Percentiles rank a stretch among this genome's conserved stretches.
Evolutionary conservation across 2,797 vertebrate species (phyloP).

Genomic region (Naso thynnoides): DNA sequence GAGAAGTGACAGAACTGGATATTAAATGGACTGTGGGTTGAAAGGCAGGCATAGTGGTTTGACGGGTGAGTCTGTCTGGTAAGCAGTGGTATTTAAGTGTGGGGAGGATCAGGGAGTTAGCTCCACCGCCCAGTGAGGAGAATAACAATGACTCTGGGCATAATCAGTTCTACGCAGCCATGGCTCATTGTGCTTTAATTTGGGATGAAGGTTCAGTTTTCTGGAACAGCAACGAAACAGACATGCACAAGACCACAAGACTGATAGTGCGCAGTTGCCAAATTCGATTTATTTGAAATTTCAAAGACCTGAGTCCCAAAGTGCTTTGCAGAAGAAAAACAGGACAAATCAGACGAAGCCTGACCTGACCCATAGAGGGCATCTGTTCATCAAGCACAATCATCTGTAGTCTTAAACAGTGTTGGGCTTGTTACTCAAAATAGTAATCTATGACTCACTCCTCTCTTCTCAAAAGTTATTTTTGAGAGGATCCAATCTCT

Average conservation of each 20-base stretch:
- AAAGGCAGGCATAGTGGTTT: slow-evolving; percentile 38
- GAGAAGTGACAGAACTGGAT: slow-evolving; percentile 53
- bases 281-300: neutral
- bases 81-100: slow-evolving; percentile 63
- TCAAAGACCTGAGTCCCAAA: neutral
- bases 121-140: slow-evolving; percentile 58
- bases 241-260: slow-evolving; percentile 18
- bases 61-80: slow-evolving; percentile 43
- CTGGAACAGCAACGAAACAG: slow-evolving; percentile 34
- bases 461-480: no score
- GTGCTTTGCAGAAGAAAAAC: no score
- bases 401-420: neutral
- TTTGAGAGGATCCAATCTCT: no score
- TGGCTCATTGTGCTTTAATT: slow-evolving; percentile 39
- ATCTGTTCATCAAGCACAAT: neutral
- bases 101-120: slow-evolving; percentile 48
- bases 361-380: neutral
- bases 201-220: slow-evolving; percentile 14
- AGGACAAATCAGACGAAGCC: neutral
- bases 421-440: no score
- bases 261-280: neutral
- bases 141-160: slow-evolving; percentile 73
- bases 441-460: no score
- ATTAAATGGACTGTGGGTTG: slow-evolving; percentile 51
- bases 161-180: slow-evolving; percentile 63